Percentiles rank a stretch among this genome's conserved stretches.
These are phyloP conservation scores for Callaeas wilsoni DNA, from an alignment of 2,113 vertebrate genomes.

Conservation along the genomic window DNA sequence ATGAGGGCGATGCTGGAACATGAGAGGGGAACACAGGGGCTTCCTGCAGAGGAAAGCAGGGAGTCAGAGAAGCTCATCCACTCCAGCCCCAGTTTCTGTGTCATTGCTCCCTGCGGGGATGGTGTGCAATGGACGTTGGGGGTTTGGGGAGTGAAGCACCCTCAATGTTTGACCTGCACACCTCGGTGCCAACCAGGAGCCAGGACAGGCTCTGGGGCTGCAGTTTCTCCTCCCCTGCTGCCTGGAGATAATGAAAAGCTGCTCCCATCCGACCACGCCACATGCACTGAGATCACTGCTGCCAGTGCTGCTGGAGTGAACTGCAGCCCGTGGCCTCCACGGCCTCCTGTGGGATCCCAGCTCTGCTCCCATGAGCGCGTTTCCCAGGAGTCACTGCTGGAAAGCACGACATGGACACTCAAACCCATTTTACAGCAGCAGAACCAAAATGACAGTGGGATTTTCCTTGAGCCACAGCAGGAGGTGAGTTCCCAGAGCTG, in stretches of 20 bases:
- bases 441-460: not conserved
- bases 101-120: not conserved
- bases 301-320: not conserved
- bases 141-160: not conserved
- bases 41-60: not conserved
- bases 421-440: rapidly evolving
- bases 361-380: rapidly evolving
- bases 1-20: rapidly evolving
- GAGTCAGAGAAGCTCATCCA: not conserved
- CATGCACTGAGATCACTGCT: rapidly evolving
- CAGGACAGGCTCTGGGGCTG: not conserved
- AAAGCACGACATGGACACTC: rapidly evolving
- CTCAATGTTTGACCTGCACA: not conserved
- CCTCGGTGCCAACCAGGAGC: rapidly evolving
- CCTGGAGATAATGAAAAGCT: not conserved
- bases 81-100: not conserved
- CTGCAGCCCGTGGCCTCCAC: rapidly evolving
- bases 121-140: rapidly evolving
- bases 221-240: not conserved
- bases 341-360: not conserved
- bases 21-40: too few species aligned
- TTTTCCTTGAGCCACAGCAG: not conserved
- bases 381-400: not conserved
- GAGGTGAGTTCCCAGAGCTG: not conserved
- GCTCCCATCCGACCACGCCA: not conserved